A percentile compares a stretch with the other conserved stretches of the same genome.
Evolutionary conservation across 2,888 invertebrate species (phyloP).

Genomic region (Cheilosia vernalis): DNA sequence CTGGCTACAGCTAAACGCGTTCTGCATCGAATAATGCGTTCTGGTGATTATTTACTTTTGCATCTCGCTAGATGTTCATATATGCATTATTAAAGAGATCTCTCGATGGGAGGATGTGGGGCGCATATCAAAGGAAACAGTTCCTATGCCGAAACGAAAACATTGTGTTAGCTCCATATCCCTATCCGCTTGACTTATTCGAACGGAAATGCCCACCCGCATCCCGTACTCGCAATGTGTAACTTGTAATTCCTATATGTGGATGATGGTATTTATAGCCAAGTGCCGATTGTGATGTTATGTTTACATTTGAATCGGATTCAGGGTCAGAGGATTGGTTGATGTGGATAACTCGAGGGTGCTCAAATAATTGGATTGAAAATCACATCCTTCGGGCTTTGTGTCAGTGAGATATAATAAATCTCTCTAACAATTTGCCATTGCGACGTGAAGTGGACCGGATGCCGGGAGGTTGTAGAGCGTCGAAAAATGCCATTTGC

Average conservation of each 20-base stretch:
- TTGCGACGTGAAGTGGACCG: conserved; percentile 22
- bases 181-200: too few relatives aligned
- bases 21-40: too few relatives aligned
- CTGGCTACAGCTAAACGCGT: background rate
- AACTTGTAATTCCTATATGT: conserved; percentile 29
- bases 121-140: too few relatives aligned
- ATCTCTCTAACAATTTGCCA: conserved; percentile 16
- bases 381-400: conserved; percentile 27
- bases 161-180: too few relatives aligned
- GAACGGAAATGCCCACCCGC: too few relatives aligned
- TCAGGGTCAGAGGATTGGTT: conserved; percentile 46
- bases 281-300: conserved; percentile 36
- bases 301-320: conserved; percentile 38
- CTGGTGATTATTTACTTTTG: too few relatives aligned
- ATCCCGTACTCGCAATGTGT: background rate
- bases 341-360: conserved; percentile 10
- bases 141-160: too few relatives aligned
- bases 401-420: conserved; percentile 29
- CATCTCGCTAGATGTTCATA: too few relatives aligned
- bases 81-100: too few relatives aligned
- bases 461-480: background rate
- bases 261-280: conserved; percentile 39
- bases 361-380: conserved; percentile 16
- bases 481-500: background rate
- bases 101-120: too few relatives aligned